These are phyloP conservation scores for Diadumene lineata DNA, from an alignment of 92 coral and sea anemone genomes.

Conservation along the genomic window DNA sequence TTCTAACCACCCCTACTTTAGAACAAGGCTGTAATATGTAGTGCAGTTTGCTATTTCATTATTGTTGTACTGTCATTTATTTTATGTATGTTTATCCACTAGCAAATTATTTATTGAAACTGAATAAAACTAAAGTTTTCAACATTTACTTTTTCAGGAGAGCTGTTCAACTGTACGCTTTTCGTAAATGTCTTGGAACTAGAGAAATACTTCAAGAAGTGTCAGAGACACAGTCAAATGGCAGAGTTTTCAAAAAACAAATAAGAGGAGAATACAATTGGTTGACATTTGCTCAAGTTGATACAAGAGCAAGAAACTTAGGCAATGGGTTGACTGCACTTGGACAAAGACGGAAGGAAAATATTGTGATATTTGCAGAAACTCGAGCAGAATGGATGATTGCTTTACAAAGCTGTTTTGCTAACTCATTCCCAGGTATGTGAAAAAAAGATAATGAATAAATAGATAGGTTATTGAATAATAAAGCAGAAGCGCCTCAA, in stretches of 20 bases:
- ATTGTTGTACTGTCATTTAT: too few relatives aligned
- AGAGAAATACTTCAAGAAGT: constrained; percentile 82
- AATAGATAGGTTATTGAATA: too few relatives aligned
- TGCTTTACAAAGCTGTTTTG: constrained; percentile 86
- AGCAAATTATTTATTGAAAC: too few relatives aligned
- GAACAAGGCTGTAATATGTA: too few relatives aligned
- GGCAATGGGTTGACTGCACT: constrained; percentile 91
- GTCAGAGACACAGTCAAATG: constrained; percentile 85
- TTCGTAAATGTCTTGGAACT: constrained; percentile 94
- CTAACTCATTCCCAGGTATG: constrained; percentile 91
- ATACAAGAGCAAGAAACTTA: constrained; percentile 68
- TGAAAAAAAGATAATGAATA: too few relatives aligned
- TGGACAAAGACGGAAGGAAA: constrained; percentile 82
- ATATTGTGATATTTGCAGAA: constrained; percentile 84
- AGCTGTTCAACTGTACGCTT: constrained; percentile 74
- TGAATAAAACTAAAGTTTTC: too few relatives aligned
- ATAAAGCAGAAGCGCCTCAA: too few relatives aligned
- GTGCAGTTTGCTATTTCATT: too few relatives aligned
- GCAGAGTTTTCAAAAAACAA: constrained; percentile 86
- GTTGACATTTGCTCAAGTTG: constrained; percentile 89
- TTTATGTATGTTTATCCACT: too few relatives aligned
- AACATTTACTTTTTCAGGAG: too few relatives aligned
- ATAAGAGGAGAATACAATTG: constrained; percentile 92
- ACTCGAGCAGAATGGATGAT: constrained; percentile 98
- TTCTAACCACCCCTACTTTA: too few relatives aligned